A percentile compares a stretch with the other conserved stretches of the same genome.
Conservation (phyloP, 2,113 vertebrate species). For the Plestiodon gilberti region DNA sequence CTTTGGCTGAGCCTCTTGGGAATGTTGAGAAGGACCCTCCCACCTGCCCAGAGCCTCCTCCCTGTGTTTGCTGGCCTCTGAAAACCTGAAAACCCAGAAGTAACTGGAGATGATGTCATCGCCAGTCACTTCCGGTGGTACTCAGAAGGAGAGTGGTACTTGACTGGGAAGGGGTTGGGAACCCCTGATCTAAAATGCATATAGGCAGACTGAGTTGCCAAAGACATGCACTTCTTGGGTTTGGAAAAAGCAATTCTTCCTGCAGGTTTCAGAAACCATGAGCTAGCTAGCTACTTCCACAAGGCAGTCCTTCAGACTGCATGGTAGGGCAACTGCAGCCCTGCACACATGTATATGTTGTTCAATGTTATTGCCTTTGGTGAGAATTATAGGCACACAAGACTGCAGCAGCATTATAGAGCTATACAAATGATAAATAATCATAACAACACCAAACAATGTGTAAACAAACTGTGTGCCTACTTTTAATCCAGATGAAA, state of each 20-base stretch:
- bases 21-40: too few species aligned
- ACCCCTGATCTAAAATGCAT: too few species aligned
- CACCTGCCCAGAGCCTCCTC: too few species aligned
- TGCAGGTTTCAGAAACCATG: too few species aligned
- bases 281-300: background rate
- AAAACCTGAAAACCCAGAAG: too few species aligned
- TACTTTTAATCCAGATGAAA: background rate
- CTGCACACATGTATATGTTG: background rate
- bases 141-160: too few species aligned
- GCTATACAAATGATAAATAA: background rate
- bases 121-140: too few species aligned
- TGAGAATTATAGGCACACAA: background rate
- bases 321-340: background rate
- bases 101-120: too few species aligned
- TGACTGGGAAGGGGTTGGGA: too few species aligned
- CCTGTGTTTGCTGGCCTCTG: too few species aligned
- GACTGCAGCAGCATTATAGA: background rate
- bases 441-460: background rate
- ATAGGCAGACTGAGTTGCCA: background rate
- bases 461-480: background rate
- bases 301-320: background rate
- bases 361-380: background rate
- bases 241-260: background rate
- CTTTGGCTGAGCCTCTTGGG: too few species aligned
- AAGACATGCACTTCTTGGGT: too few species aligned